Percentiles rank a stretch among this genome's conserved stretches.
Conservation (phyloP, 2,888 invertebrate genomes). For the Drosophila borealis region DNA sequence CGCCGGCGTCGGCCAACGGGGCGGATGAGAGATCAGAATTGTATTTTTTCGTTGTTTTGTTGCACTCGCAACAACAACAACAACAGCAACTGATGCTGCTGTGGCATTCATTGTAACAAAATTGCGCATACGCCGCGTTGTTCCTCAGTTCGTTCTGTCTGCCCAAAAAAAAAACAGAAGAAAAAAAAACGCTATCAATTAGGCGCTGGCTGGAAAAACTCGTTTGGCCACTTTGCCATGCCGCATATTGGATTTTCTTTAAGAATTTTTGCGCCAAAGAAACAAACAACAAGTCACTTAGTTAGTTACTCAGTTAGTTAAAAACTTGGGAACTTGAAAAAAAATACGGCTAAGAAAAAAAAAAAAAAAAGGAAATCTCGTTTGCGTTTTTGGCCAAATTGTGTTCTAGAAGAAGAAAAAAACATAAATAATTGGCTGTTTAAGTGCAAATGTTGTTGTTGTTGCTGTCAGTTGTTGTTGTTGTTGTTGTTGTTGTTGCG, state of each 20-base stretch:
- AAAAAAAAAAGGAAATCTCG: conserved; percentile 45
- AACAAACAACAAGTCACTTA: conserved; percentile 40
- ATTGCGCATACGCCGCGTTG: conserved; percentile 56
- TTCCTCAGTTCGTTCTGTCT: conserved; percentile 38
- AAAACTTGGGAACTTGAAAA: conserved; percentile 1
- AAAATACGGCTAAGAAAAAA: background rate
- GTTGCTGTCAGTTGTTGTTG: conserved; percentile 17
- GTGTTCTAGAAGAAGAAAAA: conserved; percentile 25
- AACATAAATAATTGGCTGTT: conserved; percentile 75
- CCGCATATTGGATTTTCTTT: conserved; percentile 57
- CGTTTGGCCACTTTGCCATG: conserved; percentile 60
- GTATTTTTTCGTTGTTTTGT: conserved; percentile 12
- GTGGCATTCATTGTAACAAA: conserved; percentile 43
- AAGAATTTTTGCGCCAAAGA: conserved; percentile 60
- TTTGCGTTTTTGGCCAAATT: conserved; percentile 35
- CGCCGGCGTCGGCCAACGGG: conserved; percentile 55
- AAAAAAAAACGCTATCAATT: conserved; percentile 57
- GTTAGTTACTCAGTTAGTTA: conserved; percentile 23
- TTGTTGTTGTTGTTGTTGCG: conserved; percentile 34
- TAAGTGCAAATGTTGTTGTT: conserved; percentile 56
- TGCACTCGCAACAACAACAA: conserved; percentile 20
- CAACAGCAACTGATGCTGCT: conserved; percentile 30
- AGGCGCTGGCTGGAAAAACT: conserved; percentile 64
- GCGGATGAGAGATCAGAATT: conserved; percentile 65
- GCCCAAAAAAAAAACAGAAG: conserved; percentile 19